A percentile compares a stretch with the other conserved stretches of the same genome.
Evolutionary conservation across 2,113 vertebrate genomes (phyloP).

Genomic region (Mohoua ochrocephala): DNA sequence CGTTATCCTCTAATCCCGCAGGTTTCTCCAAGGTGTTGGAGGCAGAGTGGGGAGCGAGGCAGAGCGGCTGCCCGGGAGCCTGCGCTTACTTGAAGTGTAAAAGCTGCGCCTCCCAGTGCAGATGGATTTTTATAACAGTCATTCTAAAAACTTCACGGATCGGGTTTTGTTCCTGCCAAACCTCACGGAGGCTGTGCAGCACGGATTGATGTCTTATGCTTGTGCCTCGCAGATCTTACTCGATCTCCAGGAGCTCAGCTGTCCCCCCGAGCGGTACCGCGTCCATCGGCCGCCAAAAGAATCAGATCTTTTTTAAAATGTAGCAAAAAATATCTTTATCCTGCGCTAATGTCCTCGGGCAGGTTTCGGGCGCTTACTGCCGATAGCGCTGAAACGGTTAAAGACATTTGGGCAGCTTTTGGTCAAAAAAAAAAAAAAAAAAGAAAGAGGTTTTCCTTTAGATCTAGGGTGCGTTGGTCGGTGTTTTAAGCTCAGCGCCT

Average conservation of each 20-base stretch:
- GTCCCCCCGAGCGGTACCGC: neutral
- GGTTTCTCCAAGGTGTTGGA: neutral
- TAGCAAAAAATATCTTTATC: neutral
- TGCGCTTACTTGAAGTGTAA: neutral
- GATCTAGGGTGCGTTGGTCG: neutral
- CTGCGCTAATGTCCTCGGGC: neutral
- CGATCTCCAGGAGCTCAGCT: neutral
- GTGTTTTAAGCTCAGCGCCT: neutral
- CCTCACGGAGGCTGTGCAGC: neutral
- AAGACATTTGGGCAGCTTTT: neutral
- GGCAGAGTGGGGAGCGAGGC: neutral
- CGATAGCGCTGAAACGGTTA: neutral
- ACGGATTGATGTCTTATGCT: neutral
- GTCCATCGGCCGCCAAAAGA: neutral
- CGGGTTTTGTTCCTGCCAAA: neutral
- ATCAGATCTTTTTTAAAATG: neutral
- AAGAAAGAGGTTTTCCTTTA: neutral
- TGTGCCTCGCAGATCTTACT: neutral
- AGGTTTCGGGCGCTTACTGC: neutral
- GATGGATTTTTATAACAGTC: neutral
- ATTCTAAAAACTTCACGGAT: neutral
- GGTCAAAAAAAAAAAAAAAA: too few species aligned
- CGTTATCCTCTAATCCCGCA: neutral
- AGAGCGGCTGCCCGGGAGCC: neutral
- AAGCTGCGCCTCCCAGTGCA: slow-evolving; percentile 3